Base-by-base conservation (phyloP, 2,113 vertebrate genomes). In the Hippopotamus amphibius region DNA sequence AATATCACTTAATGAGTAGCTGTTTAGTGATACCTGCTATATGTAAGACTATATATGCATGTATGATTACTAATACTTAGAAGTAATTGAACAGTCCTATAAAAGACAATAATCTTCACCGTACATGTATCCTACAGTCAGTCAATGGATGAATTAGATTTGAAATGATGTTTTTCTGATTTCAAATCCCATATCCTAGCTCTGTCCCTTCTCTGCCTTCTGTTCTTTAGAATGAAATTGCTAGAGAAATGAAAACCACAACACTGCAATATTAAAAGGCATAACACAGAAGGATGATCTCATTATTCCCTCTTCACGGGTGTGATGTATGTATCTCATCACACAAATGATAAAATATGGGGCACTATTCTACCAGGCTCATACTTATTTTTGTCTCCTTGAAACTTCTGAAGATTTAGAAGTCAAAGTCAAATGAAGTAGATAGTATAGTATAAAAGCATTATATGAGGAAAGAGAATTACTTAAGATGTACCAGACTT, bases 401-500 rank as follows among this genome's bases (percentile, higher is more conserved):
- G 81, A 81, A 96, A 93, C n/a, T 81, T 95, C 9, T 68, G 13
- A 30, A 84, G 55, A 93, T 33, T 76, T 76, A 68, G 24, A 50
- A 90, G 1, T 46, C 57, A 84, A 84, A 85, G 22, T 65, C 88
- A 81, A 53, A 33, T 76, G 15, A 90, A 93, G 11, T 37, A 7
- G 3, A 48, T 19, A 94, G 28, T 76, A 81, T 2, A 74, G 86
- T 33, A 84, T 72, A 43, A 81, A 74, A 72, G 69, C 14, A 77
- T 53, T 66, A 72, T 1, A 50, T 8, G 2, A 57, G 19, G 30
- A 74, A 74, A 16, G 30, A 65, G 1, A 93, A 95, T 59, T 50
- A 37, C 22, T 24, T 72, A 69, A 24, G 4, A 26, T 46, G 88
- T 37, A 53, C 4, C 7, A 93, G 50, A 28, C 26, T 11, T 28